These are phyloP conservation scores for Xiphophorus hellerii DNA, from an alignment of 2,113 vertebrate species.

Conservation along the genomic window DNA sequence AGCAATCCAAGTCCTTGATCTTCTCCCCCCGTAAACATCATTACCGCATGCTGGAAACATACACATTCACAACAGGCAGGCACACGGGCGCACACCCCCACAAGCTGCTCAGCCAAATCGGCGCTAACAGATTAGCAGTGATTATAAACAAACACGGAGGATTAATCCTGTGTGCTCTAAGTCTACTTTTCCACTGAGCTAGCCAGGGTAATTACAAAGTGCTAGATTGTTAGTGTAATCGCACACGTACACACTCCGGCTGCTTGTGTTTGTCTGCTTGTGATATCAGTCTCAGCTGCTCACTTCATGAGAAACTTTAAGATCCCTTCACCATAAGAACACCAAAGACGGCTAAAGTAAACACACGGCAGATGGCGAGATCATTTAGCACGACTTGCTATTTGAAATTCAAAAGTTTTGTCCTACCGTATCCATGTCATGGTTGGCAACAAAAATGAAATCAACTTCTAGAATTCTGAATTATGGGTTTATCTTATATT, in stretches of 20 bases:
- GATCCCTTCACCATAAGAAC: slow-evolving; percentile 11
- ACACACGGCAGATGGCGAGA: background rate
- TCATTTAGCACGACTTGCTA: background rate
- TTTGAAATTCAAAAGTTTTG: background rate
- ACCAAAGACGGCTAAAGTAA: slow-evolving; percentile 7
- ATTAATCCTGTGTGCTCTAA: slow-evolving; percentile 78
- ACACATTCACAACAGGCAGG: slow-evolving; percentile 57
- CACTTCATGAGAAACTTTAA: slow-evolving; percentile 47
- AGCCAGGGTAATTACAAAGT: slow-evolving; percentile 74
- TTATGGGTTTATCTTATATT: background rate
- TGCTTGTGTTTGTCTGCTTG: slow-evolving; percentile 32
- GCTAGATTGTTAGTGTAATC: slow-evolving; percentile 69
- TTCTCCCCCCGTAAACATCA: slow-evolving; percentile 82
- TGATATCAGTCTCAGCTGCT: slow-evolving; percentile 32
- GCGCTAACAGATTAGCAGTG: slow-evolving; percentile 78
- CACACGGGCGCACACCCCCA: slow-evolving; percentile 49
- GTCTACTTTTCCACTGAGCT: slow-evolving; percentile 73
- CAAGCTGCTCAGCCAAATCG: slow-evolving; percentile 69
- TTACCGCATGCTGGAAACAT: slow-evolving; percentile 67
- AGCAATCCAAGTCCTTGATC: slow-evolving; percentile 76
- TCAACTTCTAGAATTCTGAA: background rate
- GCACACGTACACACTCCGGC: slow-evolving; percentile 18
- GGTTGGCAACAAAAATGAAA: too few species aligned
- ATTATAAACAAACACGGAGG: slow-evolving; percentile 80
- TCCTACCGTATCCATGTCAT: background rate